Percentiles rank a stretch among this genome's conserved stretches.
phyloP scores from a whole-genome alignment of 2,888 invertebrate genomes.

The Biston betularia region DNA sequence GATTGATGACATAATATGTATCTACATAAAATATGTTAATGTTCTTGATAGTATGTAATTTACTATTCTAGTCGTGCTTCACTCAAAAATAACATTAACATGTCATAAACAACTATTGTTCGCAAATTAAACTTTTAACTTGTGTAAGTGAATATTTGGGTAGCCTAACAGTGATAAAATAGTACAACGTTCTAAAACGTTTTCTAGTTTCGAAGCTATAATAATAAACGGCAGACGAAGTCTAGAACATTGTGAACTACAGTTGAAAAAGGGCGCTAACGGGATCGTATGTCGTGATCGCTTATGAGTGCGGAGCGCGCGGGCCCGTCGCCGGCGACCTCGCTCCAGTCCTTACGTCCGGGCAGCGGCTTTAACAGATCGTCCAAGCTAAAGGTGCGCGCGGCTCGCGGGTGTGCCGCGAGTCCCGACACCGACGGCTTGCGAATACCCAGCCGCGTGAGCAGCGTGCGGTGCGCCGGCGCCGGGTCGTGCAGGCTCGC shows the following conservation, averaged over 20 bases:
- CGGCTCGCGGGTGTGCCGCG: conserved; percentile 90
- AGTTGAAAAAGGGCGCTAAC: conserved; percentile 35
- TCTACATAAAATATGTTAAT: neutral
- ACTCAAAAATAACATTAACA: conserved; percentile 7
- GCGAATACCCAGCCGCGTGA: conserved; percentile 94
- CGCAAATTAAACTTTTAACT: conserved; percentile 20
- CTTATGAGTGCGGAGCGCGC: conserved; percentile 71
- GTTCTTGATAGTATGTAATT: neutral
- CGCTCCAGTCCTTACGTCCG: conserved; percentile 90
- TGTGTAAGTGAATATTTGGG: conserved; percentile 3
- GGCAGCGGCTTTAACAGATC: conserved; percentile 94
- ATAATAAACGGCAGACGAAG: conserved; percentile 2
- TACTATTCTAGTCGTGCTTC: conserved; percentile 15
- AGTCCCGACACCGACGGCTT: conserved; percentile 95
- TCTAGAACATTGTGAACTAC: conserved; percentile 29
- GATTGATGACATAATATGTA: conserved; percentile 10
- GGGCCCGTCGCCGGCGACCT: conserved; percentile 63
- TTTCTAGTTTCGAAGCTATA: conserved; percentile 15
- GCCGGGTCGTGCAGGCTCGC: conserved; percentile 81
- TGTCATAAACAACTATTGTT: conserved; percentile 20
- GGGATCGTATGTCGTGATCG: conserved; percentile 31
- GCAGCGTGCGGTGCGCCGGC: conserved; percentile 89
- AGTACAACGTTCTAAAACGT: conserved; percentile 12
- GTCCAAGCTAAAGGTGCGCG: conserved; percentile 95
- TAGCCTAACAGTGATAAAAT: conserved; percentile 5